A percentile compares a stretch with the other conserved stretches of the same genome.
Conservation (phyloP, 2,113 vertebrate species). For the Acanthochromis polyacanthus region DNA sequence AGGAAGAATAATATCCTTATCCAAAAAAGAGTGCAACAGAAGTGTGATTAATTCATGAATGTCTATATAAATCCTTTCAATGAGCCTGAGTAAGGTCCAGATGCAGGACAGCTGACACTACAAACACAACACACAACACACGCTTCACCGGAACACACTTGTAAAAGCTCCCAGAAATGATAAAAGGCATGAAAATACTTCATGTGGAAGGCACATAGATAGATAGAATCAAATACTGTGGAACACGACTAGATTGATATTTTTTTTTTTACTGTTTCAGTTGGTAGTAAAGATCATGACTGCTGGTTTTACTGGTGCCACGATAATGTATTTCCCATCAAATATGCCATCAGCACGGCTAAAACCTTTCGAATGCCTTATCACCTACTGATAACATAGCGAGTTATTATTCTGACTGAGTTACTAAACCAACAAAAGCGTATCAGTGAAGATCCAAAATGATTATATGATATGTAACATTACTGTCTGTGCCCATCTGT, state of each 20-base stretch:
- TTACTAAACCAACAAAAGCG: background rate
- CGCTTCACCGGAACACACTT: too few relatives aligned
- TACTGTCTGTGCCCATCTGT: background rate
- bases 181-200: too few relatives aligned
- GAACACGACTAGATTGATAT: background rate
- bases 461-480: background rate
- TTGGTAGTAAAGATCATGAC: background rate
- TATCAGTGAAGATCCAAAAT: background rate
- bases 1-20: too few relatives aligned
- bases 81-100: too few relatives aligned
- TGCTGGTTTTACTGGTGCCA: background rate
- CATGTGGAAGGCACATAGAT: too few relatives aligned
- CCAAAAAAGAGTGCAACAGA: too few relatives aligned
- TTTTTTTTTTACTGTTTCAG: background rate
- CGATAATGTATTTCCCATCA: background rate
- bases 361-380: background rate
- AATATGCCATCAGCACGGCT: background rate
- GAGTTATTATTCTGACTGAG: background rate
- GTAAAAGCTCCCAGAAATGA: too few relatives aligned
- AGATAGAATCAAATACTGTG: too few relatives aligned
- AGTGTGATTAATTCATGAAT: too few relatives aligned
- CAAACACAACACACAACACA: too few relatives aligned
- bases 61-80: too few relatives aligned
- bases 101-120: too few relatives aligned
- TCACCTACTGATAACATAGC: slow-evolving; percentile 14